These are phyloP conservation scores for Acanthochromis polyacanthus DNA, from an alignment of 2,113 vertebrate genomes.

Conservation along the genomic window DNA sequence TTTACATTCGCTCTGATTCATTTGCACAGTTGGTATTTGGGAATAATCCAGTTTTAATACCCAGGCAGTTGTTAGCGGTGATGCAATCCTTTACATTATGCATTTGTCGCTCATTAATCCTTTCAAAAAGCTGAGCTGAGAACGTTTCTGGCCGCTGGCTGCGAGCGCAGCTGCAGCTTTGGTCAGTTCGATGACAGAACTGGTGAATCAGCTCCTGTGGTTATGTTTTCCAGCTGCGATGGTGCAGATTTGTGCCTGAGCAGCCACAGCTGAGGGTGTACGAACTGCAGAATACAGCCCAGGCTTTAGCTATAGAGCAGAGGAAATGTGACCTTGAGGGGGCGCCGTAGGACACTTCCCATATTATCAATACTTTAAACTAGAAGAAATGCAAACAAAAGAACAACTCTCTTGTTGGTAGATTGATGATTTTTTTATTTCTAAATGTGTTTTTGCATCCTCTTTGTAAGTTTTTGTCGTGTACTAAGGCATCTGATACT, in stretches of 20 bases:
- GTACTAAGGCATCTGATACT: neutral
- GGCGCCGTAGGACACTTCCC: too few species aligned
- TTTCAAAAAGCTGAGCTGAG: neutral
- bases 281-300: neutral
- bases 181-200: neutral
- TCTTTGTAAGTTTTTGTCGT: too few species aligned
- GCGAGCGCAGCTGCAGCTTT: neutral
- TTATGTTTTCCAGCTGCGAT: slow-evolving; percentile 16
- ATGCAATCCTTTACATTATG: neutral
- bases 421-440: too few species aligned
- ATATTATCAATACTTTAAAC: too few species aligned
- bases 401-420: too few species aligned
- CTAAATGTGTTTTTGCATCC: too few species aligned
- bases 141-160: neutral
- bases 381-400: too few species aligned
- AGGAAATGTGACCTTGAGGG: neutral
- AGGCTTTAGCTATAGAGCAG: neutral
- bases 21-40: neutral
- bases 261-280: slow-evolving; percentile 23
- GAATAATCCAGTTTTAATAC: too few species aligned
- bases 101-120: neutral
- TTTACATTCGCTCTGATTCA: neutral
- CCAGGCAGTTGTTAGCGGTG: neutral
- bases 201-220: slow-evolving; percentile 5
- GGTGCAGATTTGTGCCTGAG: slow-evolving; percentile 6